phyloP scores from a whole-genome alignment of 2,888 invertebrate genomes.

The Drosophila glabriapex region DNA sequence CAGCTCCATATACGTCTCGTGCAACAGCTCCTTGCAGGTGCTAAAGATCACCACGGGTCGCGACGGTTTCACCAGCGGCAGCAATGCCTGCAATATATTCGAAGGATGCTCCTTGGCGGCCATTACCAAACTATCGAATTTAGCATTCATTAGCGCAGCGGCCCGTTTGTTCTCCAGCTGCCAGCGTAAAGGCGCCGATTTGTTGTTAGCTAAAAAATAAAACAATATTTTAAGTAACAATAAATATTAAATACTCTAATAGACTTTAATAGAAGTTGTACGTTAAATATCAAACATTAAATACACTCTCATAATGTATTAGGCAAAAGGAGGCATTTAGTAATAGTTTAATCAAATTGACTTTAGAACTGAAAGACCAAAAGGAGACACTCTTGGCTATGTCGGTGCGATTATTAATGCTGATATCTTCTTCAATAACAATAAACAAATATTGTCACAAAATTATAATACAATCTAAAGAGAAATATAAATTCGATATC shows the following conservation, averaged over 20 bases:
- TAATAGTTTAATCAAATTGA: too few relatives aligned
- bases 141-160: conserved; percentile 87
- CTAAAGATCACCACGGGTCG: conserved; percentile 95
- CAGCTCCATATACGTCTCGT: conserved; percentile 92
- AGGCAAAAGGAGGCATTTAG: neutral
- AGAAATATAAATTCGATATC: neutral
- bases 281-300: neutral
- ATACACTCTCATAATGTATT: neutral
- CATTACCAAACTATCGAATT: conserved; percentile 92
- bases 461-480: neutral
- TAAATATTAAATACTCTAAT: neutral
- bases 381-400: too few relatives aligned
- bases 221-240: neutral
- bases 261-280: neutral
- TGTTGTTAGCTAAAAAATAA: conserved; percentile 43
- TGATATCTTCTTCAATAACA: too few relatives aligned
- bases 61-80: conserved; percentile 92
- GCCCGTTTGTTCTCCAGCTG: conserved; percentile 89
- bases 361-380: too few relatives aligned
- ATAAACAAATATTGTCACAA: neutral
- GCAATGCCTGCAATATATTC: conserved; percentile 90
- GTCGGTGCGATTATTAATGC: too few relatives aligned
- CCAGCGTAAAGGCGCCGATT: conserved; percentile 86
- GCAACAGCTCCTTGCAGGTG: conserved; percentile 92
- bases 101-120: conserved; percentile 94